phyloP scores from a whole-genome alignment of 1,140 invertebrate species.

The Idris sp. region DNA sequence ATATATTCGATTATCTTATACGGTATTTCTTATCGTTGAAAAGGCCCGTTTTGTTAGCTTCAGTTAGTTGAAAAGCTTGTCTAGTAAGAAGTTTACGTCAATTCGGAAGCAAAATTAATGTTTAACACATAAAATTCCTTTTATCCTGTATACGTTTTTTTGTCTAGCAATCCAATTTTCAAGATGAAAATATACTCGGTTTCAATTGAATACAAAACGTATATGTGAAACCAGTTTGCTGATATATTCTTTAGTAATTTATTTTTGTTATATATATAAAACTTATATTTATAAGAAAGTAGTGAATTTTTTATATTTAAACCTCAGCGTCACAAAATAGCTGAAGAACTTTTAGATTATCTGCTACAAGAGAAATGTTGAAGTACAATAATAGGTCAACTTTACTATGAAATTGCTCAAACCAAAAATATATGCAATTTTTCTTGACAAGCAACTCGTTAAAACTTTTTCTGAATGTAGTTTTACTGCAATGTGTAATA shows the following conservation, averaged over 20 bases:
- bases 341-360: conserved; percentile 56
- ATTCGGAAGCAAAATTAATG: too few species aligned
- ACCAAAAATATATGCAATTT: conserved; percentile 37
- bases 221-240: conserved; percentile 23
- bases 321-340: conserved; percentile 47
- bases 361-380: conserved; percentile 50
- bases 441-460: conserved; percentile 47
- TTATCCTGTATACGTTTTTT: too few species aligned
- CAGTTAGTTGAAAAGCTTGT: neutral
- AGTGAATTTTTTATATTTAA: too few species aligned
- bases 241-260: too few species aligned
- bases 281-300: conserved; percentile 37
- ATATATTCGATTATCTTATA: conserved; percentile 9
- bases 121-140: too few species aligned
- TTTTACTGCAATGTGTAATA: conserved; percentile 6
- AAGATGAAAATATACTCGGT: too few species aligned
- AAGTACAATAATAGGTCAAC: conserved; percentile 48
- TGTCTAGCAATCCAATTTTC: too few species aligned
- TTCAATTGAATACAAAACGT: too few species aligned
- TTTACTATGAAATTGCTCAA: conserved; percentile 49
- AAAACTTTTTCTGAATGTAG: conserved; percentile 38
- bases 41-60: neutral
- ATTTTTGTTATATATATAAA: too few species aligned
- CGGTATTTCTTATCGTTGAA: conserved; percentile 5
- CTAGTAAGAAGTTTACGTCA: neutral